Conservation (phyloP, 2,888 invertebrate genomes). For the Hyppa rectilinea region DNA sequence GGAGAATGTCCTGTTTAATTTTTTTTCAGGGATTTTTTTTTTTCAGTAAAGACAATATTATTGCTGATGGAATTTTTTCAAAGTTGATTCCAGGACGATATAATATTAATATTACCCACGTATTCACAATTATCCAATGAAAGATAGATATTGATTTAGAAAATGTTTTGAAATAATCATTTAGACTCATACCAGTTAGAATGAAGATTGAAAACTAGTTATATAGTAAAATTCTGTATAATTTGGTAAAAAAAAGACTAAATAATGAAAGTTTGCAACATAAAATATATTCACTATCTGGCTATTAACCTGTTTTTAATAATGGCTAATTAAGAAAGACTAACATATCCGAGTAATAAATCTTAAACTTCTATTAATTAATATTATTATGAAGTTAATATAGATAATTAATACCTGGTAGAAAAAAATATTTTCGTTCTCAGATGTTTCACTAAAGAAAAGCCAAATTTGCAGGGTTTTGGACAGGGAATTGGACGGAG, state of each 20-base stretch:
- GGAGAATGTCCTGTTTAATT: constrained; percentile 70
- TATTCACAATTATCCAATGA: neutral
- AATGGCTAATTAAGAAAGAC: neutral
- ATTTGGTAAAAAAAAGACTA: neutral
- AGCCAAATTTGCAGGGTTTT: too few relatives aligned
- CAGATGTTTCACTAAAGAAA: neutral
- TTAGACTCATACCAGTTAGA: neutral
- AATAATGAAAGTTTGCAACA: neutral
- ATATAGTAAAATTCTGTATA: neutral
- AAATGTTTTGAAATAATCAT: neutral
- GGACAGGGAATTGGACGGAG: too few relatives aligned
- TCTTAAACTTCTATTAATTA: too few relatives aligned
- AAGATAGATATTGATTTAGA: neutral
- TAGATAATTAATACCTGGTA: too few relatives aligned
- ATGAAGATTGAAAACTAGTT: neutral
- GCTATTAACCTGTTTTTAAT: neutral
- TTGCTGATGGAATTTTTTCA: neutral
- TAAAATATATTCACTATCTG: neutral
- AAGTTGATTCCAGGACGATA: neutral
- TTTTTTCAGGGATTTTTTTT: constrained; percentile 60
- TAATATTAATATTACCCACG: neutral
- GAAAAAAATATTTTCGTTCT: too few relatives aligned
- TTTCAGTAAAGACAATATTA: neutral
- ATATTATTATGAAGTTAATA: neutral
- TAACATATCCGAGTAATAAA: neutral